Evolutionary conservation across 2,113 vertebrate genomes (phyloP), one percentile per base, ranked within the genome.

Genomic region (Cebidichthys violaceus): DNA sequence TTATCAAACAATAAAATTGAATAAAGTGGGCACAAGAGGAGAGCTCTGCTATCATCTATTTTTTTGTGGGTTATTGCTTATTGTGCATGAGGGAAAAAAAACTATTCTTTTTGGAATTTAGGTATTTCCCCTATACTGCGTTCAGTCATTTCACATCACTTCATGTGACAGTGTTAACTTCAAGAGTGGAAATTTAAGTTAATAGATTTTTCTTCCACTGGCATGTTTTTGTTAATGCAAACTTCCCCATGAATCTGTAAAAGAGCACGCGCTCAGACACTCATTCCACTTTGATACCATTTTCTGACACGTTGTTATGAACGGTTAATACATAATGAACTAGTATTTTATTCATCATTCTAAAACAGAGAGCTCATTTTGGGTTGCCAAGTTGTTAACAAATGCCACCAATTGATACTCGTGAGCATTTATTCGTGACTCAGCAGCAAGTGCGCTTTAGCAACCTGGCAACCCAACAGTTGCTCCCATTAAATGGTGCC

Each of bases 71-170:
- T 57, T 29, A 59, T 6, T 27, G 10, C 13, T 59, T n/a, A 52
- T 27, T 57, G 4, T n/a, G 11, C 54, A 27, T 6, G 33, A 33
- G 33, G 33, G 6, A 29, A 9, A 31, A 2, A 60, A 31, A 17
- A 1, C 14, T 3, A 31, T 60, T 33, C 2, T 5, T 60, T 60
- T 60, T 33, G 57, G 13, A 24, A n/a, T 55, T 55, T 55, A 9
- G 54, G 54, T 11, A 24, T 61, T 61, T 4, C 17, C 62, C 37
- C 8, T 37, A 41, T 37, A 41, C 2, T 10, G 15, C 22, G 20
- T 24, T 9, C 17, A 47, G 37, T 57, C 37, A 66, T 22, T 20
- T 54, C 61, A 52, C 67, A 37, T 79, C 72, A 80, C 59, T 50
- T 64, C 31, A 39, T 11, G 60, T 50, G 59, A 75, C 45, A 0